Evolutionary conservation across 2,888 invertebrate genomes (phyloP).

Genomic region (Drosophila tanythrix): DNA sequence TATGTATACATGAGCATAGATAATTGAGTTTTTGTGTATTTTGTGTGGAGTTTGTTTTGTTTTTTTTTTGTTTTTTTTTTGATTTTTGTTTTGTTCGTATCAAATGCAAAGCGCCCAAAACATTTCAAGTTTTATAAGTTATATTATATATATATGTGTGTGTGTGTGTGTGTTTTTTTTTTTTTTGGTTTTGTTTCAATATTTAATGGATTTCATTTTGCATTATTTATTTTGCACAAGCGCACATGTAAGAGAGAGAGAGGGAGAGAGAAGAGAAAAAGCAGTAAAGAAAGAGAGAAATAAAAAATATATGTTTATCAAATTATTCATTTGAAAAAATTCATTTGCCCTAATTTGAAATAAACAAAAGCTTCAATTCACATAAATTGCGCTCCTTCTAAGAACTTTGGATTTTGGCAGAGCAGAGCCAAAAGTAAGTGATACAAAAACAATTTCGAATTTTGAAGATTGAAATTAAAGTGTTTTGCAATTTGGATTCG

Average conservation of each 20-base stretch:
- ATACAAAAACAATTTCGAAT: slow-evolving; percentile 2
- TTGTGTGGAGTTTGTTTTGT: slow-evolving; percentile 14
- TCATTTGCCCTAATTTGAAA: slow-evolving; percentile 9
- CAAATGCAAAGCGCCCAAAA: slow-evolving; percentile 51
- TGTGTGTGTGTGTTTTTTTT: slow-evolving; percentile 32
- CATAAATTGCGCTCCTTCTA: background rate
- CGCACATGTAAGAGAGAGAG: slow-evolving; percentile 71
- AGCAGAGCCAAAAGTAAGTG: slow-evolving; percentile 14
- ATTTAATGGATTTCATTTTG: slow-evolving; percentile 29
- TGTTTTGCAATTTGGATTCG: slow-evolving; percentile 4
- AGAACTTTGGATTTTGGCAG: slow-evolving; percentile 32
- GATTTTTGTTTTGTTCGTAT: slow-evolving; percentile 16
- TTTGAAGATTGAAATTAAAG: slow-evolving; percentile 3
- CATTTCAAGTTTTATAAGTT: slow-evolving; percentile 18
- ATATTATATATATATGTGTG: slow-evolving; percentile 14
- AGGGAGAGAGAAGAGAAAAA: slow-evolving; percentile 58
- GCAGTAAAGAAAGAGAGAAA: slow-evolving; percentile 62
- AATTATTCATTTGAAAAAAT: slow-evolving; percentile 29
- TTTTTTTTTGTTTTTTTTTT: slow-evolving; percentile 18
- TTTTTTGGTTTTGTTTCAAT: slow-evolving; percentile 16
- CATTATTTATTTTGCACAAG: slow-evolving; percentile 65
- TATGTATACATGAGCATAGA: slow-evolving; percentile 42
- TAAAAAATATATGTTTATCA: slow-evolving; percentile 47
- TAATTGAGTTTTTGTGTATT: slow-evolving; percentile 25
- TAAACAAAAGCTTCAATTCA: background rate